Evolutionary conservation across 2,888 invertebrate species (phyloP), one percentile per base, ranked within the genome.

Genomic region (Germaria angustata): DNA sequence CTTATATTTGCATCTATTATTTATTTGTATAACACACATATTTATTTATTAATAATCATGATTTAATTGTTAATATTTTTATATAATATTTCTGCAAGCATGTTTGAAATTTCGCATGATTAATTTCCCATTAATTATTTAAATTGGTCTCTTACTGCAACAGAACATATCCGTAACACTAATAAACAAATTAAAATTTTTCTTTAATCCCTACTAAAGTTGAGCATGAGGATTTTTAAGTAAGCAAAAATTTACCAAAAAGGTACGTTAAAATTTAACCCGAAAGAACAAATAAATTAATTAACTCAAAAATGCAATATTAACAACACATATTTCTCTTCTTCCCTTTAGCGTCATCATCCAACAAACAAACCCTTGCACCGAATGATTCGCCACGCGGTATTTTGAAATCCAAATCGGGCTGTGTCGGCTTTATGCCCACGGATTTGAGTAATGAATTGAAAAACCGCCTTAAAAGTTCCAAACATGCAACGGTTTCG

Each of bases 401-500:
- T 80, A 90, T 90, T 59, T 84, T 90, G 6, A 91, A 91, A 85
- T 88, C 90, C 0, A 86, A 91, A 86, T 87, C 89, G 20, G 87
- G 86, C 34, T 86, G 88, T 73, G 88, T 89, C 71, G 87, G 90
- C 84, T 86, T 91, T 34, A 90, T 91, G 89, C 90, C 91, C 55
- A 88, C 87, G 72, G 91, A 91, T 85, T 86, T 91, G 34, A 91
- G 88, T 85, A 89, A 91, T 1, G 91, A 91, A 84, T 85, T 91
- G 1, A 91, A 91, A 85, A 91, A 89, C 84, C 90, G 91, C 15
- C 84, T 91, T 3, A 89, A 90, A 73, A 88, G 90, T 63, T 91
- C 91, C 53, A 89, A 90, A 0, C 89, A 91, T 77, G 90, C 91
- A 0, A 88, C 91, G 0, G 90, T 91, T 11, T 87, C 89, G 36